Base-by-base conservation (phyloP, 2,797 vertebrate species). In the Remorina albescens region DNA sequence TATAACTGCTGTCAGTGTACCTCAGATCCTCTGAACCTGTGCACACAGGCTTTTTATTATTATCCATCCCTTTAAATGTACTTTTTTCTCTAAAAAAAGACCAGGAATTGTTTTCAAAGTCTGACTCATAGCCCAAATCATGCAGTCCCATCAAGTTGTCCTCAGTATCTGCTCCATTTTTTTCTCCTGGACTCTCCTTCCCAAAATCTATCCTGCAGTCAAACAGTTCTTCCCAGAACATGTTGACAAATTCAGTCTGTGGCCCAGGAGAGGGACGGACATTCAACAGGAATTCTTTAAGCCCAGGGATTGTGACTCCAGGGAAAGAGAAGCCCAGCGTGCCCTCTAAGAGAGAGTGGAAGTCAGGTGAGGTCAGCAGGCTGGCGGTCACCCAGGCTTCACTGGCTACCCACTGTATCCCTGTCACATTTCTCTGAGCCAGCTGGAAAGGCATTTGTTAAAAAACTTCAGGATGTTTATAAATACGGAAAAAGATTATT, bases 401-500 rank as follows among this genome's bases (percentile, higher is more conserved):
- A 78, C 94, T 96, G 6, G 91, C 95, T 32, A 96, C 87, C 95
- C 94, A 95, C 68, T 95, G 94, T 53, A 94, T 92, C 30, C 90
- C 91, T 18, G 93, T 93, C 39, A 87, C 67, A 69, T 90, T 90
- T 75, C 86, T 88, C 30, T 61, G 15, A 71, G 81, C 37, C 60
- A 89, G 67, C 90, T 91, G 44, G 6, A 71, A 73, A 42, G 8
- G 19, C 25, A 69, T 5, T 47, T 6, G 13, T n/a, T 5, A 13
- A 63, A 0, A 42, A 58, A 51, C 18, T 0, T 8, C 1, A 41
- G 19, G 12, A 51, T 7, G 1, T 26, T 49, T 5, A 58, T 0
- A 0, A 41, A 12, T 0, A 49, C n/a, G 10, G 7, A 65, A 1
- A 12, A 13, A 55, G 9, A 26, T 3, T 25, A 0, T 19, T 63